Conservation (phyloP, 1,140 invertebrate species). For the Chlorops oryzae region DNA sequence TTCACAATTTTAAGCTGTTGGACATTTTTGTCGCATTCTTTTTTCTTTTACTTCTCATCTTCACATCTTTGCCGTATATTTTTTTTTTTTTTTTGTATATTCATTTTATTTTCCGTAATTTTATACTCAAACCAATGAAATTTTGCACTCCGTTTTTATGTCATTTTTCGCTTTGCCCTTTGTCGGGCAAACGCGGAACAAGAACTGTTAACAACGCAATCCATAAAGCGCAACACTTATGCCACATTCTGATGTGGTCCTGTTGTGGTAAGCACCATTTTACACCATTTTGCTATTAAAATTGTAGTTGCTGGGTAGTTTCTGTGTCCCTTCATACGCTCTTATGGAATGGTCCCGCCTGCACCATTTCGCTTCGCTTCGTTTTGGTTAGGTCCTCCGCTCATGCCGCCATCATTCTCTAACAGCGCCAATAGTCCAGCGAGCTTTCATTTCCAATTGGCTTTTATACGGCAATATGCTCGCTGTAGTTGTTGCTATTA, state of each 20-base stretch:
- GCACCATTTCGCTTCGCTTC: too few relatives aligned
- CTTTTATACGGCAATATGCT: background rate
- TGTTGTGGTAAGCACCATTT: too few relatives aligned
- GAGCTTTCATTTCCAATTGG: too few relatives aligned
- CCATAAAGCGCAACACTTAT: conserved; percentile 17
- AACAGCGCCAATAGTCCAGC: too few relatives aligned
- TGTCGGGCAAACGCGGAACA: conserved; percentile 13
- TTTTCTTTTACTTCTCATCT: background rate
- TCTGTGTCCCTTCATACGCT: background rate
- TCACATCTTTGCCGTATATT: background rate
- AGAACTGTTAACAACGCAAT: conserved; percentile 18
- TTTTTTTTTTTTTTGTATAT: background rate
- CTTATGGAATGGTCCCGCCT: conserved; percentile 10
- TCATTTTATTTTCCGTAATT: background rate
- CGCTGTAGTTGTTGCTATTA: background rate
- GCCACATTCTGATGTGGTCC: background rate
- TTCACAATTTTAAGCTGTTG: conserved; percentile 10
- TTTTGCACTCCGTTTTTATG: conserved; percentile 2
- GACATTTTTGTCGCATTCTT: conserved; percentile 2
- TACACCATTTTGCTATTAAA: too few relatives aligned
- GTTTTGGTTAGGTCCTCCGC: too few relatives aligned
- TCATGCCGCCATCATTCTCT: too few relatives aligned
- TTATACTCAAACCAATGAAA: too few relatives aligned
- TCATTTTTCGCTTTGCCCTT: conserved; percentile 5
- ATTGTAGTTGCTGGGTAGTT: background rate